Percentiles rank a stretch among this genome's conserved stretches.
phyloP scores from a whole-genome alignment of 2,113 vertebrate species.

The Patagioenas fasciata region DNA sequence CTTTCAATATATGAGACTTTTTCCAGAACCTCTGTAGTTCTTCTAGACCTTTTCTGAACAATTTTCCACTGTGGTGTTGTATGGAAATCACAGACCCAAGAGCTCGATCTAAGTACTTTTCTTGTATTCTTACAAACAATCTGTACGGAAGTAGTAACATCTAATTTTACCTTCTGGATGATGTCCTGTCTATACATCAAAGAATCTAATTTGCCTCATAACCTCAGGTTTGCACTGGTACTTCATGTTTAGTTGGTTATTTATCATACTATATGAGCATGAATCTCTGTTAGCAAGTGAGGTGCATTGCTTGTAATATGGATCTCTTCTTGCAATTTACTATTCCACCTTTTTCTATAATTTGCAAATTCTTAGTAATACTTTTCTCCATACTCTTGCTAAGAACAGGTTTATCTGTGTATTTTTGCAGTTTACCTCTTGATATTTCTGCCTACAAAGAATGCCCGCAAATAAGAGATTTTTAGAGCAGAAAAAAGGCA shows the following conservation, averaged over 20 bases:
- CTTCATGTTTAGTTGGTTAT: neutral
- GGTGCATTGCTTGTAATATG: neutral
- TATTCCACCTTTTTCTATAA: neutral
- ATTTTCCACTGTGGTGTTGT: neutral
- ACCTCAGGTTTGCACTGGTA: neutral
- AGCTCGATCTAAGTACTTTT: neutral
- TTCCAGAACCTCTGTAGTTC: neutral
- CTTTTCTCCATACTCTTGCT: neutral
- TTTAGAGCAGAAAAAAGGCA: neutral
- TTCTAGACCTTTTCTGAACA: neutral
- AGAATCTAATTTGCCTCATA: neutral
- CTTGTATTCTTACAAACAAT: neutral
- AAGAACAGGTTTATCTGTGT: neutral
- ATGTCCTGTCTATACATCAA: neutral
- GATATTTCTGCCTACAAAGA: neutral
- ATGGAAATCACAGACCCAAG: neutral
- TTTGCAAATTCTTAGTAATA: neutral
- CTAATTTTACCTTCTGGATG: neutral
- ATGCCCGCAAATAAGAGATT: neutral
- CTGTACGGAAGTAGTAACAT: neutral
- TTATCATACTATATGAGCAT: neutral
- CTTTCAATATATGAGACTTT: neutral
- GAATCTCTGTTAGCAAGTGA: neutral
- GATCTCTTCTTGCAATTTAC: neutral
- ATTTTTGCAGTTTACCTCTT: neutral